Evolutionary conservation across 37 sponge, comb jelly and placozoan species (phyloP).

Genomic region (Petrosia ficiformis): DNA sequence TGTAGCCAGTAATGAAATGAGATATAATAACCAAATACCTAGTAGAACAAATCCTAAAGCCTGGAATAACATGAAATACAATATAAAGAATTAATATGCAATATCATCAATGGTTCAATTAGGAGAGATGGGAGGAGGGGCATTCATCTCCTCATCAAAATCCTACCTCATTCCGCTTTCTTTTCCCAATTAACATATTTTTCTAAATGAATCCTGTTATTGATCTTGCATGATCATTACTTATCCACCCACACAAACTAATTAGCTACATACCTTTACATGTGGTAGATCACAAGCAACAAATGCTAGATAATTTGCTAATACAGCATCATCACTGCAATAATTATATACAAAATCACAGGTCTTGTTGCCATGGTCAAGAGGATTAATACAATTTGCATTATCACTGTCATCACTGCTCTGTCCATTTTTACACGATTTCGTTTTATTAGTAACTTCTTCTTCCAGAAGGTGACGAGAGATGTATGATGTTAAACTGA

Average conservation of each 20-base stretch:
- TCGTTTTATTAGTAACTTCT: neutral
- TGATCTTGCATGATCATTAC: too few species aligned
- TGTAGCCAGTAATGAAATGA: constrained; percentile 84
- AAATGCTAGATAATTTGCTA: constrained; percentile 68
- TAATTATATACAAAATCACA: constrained; percentile 51
- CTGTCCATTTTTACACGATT: neutral
- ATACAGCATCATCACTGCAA: constrained; percentile 33
- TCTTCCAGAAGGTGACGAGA: neutral
- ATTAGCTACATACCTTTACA: constrained; percentile 32
- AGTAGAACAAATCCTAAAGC: constrained; percentile 59
- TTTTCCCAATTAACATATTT: too few species aligned
- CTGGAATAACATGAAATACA: constrained; percentile 7
- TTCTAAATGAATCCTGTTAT: too few species aligned
- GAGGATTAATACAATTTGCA: constrained; percentile 18
- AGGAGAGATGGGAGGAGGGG: too few species aligned
- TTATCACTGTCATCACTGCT: neutral
- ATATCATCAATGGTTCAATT: neutral
- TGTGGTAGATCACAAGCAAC: constrained; percentile 41
- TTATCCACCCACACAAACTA: too few species aligned
- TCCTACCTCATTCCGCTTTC: too few species aligned
- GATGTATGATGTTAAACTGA: neutral
- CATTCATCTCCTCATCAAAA: too few species aligned
- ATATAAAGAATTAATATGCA: neutral
- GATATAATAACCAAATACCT: constrained; percentile 72
- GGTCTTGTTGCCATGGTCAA: constrained; percentile 28